Base-by-base conservation (phyloP, 1,140 invertebrate genomes). In the Drosophila trapezifrons region DNA sequence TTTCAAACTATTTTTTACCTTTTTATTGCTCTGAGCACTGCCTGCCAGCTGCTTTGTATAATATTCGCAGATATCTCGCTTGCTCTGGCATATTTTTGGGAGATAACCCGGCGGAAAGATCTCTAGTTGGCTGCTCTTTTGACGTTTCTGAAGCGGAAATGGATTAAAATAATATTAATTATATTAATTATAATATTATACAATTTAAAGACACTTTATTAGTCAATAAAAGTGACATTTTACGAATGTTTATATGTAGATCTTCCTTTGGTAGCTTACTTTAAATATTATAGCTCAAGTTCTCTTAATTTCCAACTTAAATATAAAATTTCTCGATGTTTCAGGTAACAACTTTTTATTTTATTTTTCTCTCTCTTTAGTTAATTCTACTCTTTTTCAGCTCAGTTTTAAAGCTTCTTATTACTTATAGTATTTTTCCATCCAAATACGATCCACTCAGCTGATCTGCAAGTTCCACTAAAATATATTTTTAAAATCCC, bases 1-100 rank as follows among this genome's bases (percentile, higher is more conserved):
- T n/a, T n/a, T n/a, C n/a, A n/a, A n/a, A n/a, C n/a, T n/a, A n/a
- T n/a, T n/a, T n/a, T n/a, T n/a, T n/a, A n/a, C 83, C 84, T 65
- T 76, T 22, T 83, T 79, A n/a, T 86, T 86, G 46, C 25, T 86
- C 2, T 63, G 63, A 3, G 83, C 42, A 56, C 84, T 86, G 27
- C 83, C 84, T 2, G 58, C 67, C 5, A 87, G 46, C 12, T 73
- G 69, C 13, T 86, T 86, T 7, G 83, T 46, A n/a, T 87, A 86
- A 51, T 64, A 80, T 59, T 86, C 83, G 40, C 83, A 86, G 1
- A 46, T 38, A 7, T 86, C 84, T 1, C 58, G 42, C 47, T 80
- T 83, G 22, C 67, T 77, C 12, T 62, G 47, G 8, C 83, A 86
- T n/a, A 66, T 42, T 54, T 59, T 76, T 8, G 60, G 67, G 7